Base-by-base conservation (phyloP, 2,888 invertebrate genomes). In the Nymphalis urticae region DNA sequence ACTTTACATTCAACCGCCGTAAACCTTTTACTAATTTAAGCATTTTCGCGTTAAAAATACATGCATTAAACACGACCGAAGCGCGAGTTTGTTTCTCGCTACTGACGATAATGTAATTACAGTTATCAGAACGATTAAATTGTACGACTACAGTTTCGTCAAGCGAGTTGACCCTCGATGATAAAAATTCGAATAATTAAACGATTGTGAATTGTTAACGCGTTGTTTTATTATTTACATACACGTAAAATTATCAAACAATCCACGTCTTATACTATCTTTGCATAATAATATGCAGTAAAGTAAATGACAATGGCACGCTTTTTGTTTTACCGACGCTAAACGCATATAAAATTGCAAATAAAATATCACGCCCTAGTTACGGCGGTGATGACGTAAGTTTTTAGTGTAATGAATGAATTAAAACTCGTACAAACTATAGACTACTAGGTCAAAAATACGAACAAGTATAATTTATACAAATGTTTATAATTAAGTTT, bases 71-170 rank as follows among this genome's bases (percentile, higher is more conserved):
- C 89, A 87, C 92, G 89, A 88, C 90, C 91, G 87, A 84, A 85
- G 87, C 82, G 81, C 84, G 83, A 82, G 84, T 82, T 82, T 79
- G 78, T 80, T 82, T 79, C 87, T 85, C 86, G 84, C 83, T 84
- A 92, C 92, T 92, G 89, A 81, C 86, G 85, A 85, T 85, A 86
- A 83, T 77, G 76, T 75, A 71, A 58, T 58, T 82, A 82, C 87
- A 86, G 89, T 89, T 92, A 92, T 91, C 92, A 83, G 78, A 74
- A 82, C 83, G 85, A 87, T 86, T 85, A 84, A 84, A 75, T 83
- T 79, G 80, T 82, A 86, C 81, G 85, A 86, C 86, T 90, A 90
- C 88, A 88, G 87, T 86, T 88, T 86, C 84, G 78, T 82, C 80
- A 80, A 77, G 77, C 81, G 79, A 76, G 79, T 75, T 76, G 82